Conservation (phyloP, 2,113 vertebrate genomes). For the Recurvirostra avosetta region DNA sequence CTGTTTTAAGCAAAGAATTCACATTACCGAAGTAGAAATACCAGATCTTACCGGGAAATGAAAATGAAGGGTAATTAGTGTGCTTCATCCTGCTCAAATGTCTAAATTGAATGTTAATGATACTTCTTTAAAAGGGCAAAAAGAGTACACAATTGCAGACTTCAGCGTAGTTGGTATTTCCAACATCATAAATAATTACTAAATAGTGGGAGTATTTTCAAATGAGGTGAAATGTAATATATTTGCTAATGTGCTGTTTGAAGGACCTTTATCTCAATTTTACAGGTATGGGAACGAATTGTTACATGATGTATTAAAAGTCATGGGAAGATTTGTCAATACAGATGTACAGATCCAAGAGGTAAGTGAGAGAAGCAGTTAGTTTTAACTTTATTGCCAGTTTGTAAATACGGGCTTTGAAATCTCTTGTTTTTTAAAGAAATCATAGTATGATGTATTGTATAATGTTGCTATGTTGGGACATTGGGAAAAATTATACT, state of each 20-base stretch:
- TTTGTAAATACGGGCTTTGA: not conserved
- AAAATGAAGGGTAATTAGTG: not conserved
- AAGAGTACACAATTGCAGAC: not conserved
- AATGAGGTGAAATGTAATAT: not conserved
- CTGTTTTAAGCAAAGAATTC: not conserved
- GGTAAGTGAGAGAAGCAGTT: constrained; percentile 56
- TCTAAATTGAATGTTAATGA: not conserved
- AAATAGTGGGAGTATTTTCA: not conserved
- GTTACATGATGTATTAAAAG: constrained; percentile 2
- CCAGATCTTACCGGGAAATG: not conserved
- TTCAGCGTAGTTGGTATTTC: not conserved
- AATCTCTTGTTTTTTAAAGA: not conserved
- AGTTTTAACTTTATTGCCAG: not conserved
- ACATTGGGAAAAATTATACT: not conserved
- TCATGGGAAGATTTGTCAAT: constrained; percentile 54
- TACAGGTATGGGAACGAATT: constrained; percentile 60
- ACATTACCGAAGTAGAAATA: not conserved
- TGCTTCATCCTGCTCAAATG: not conserved
- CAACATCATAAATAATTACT: not conserved
- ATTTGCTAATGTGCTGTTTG: not conserved
- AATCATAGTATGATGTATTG: not conserved
- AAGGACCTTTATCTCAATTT: not conserved
- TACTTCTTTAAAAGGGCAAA: not conserved
- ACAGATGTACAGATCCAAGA: constrained; percentile 72
- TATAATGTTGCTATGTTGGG: not conserved